Evolutionary conservation across 92 coral and sea anemone species (phyloP), one percentile per base, ranked within the genome.

Genomic region (Parazoanthus atlanticus): DNA sequence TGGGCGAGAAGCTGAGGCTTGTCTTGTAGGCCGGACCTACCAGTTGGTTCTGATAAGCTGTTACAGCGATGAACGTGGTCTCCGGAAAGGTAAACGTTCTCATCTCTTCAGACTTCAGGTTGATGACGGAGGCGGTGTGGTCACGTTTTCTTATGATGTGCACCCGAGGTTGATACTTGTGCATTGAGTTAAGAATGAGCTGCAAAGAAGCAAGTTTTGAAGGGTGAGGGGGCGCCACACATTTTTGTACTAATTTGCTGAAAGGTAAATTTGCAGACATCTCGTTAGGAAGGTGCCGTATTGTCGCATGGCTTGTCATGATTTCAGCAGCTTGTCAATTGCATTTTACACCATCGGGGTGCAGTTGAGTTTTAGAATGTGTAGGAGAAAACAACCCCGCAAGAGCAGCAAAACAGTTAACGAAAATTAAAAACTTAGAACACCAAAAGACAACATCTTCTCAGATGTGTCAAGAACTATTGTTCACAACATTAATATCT

Each of bases 31-130:
- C 19, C 1, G 30, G 75, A 86, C 98, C 88, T 90, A 96, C 99
- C 90, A 96, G 91, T 91, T 96, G 99, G 88, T 96, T 96, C 84
- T 96, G 99, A 89, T 96, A 96, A 54, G 99, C 99, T 25, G 99
- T 96, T 36, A 96, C 99, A 58, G 98, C 99, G 26, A 96, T 93
- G 86, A 96, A 96, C 34, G 94, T 93, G 33, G 99, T 96, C 88
- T 92, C 93, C 8, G 92, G 92, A 74, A 96, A 95, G 9, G 94
- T 93, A 66, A 96, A 96, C 7, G 98, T 95, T 79, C 92, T 90
- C 90, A 93, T 96, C 88, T 92, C 93, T 69, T 95, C 95, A 26
- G 98, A 95, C 86, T 96, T 93, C 86, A 96, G 98, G 84, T 95
- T 96, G 69, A 96, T 93, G 83, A 96, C 99, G 25, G 94, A 91